Evolutionary conservation across 2,888 invertebrate genomes (phyloP).

Genomic region (Drosophila subsilvestris): DNA sequence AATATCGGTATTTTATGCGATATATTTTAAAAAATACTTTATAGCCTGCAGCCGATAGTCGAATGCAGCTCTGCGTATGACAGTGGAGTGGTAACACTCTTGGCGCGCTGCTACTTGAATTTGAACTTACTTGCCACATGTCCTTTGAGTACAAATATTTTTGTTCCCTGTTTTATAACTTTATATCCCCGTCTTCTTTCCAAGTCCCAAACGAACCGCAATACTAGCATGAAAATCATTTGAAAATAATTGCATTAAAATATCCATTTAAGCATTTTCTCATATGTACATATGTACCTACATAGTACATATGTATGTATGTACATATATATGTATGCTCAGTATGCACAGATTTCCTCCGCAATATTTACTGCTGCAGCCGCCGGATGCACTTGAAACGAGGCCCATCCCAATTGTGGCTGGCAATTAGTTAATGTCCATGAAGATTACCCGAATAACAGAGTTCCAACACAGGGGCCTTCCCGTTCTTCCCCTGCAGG

Average conservation of each 20-base stretch:
- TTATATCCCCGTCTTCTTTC: no score
- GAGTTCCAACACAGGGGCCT: background rate
- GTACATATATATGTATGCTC: background rate
- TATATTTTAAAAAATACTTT: no score
- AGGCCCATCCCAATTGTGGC: constrained; percentile 12
- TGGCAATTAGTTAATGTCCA: constrained; percentile 36
- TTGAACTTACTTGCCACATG: background rate
- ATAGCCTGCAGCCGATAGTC: background rate
- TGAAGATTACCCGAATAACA: constrained; percentile 12
- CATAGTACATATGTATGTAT: background rate
- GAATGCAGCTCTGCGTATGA: background rate
- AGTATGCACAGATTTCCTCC: background rate
- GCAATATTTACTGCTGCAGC: background rate
- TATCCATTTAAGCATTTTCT: background rate
- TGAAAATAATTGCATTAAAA: background rate
- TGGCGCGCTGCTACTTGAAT: background rate
- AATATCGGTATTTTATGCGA: no score
- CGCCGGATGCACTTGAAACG: background rate
- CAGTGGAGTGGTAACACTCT: background rate
- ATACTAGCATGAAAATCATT: background rate
- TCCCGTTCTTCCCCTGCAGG: background rate
- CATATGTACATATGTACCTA: background rate
- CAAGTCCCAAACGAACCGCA: no score
- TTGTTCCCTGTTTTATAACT: no score
- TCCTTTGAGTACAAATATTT: no score